Conservation (phyloP, 92 coral and sea anemone genomes). For the Phenganax subtilis region DNA sequence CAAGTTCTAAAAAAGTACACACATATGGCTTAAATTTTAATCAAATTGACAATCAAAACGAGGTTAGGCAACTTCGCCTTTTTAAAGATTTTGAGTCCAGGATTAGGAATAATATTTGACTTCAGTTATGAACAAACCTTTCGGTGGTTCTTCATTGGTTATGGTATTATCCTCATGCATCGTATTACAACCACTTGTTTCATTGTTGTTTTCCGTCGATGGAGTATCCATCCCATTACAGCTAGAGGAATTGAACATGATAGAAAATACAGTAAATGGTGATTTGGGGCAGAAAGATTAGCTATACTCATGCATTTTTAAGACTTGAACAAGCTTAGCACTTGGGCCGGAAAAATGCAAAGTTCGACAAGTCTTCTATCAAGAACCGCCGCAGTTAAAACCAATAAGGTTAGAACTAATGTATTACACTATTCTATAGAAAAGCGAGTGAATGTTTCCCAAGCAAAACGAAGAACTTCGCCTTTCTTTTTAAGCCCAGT, state of each 20-base stretch:
- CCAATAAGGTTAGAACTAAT: too few relatives aligned
- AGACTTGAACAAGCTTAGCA: too few relatives aligned
- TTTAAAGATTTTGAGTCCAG: background rate
- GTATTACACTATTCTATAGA: too few relatives aligned
- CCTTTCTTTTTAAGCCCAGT: too few relatives aligned
- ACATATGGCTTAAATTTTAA: background rate
- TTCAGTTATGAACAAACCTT: background rate
- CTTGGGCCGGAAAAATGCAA: too few relatives aligned
- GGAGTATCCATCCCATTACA: conserved; percentile 17
- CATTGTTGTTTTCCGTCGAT: conserved; percentile 9
- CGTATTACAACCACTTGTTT: background rate
- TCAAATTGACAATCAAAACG: background rate
- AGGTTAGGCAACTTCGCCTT: too few relatives aligned
- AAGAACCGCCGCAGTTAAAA: too few relatives aligned
- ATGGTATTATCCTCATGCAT: background rate
- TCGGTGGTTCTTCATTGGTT: background rate
- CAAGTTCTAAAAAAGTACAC: conserved; percentile 53
- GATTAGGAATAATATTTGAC: background rate
- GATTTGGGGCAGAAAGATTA: background rate
- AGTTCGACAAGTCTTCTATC: too few relatives aligned
- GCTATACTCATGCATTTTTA: too few relatives aligned
- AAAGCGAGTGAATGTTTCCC: background rate
- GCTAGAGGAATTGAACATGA: background rate
- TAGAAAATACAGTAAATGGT: background rate
- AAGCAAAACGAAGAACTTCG: too few relatives aligned